phyloP scores from a whole-genome alignment of 2,888 invertebrate species.

The Vanessa cardui region DNA sequence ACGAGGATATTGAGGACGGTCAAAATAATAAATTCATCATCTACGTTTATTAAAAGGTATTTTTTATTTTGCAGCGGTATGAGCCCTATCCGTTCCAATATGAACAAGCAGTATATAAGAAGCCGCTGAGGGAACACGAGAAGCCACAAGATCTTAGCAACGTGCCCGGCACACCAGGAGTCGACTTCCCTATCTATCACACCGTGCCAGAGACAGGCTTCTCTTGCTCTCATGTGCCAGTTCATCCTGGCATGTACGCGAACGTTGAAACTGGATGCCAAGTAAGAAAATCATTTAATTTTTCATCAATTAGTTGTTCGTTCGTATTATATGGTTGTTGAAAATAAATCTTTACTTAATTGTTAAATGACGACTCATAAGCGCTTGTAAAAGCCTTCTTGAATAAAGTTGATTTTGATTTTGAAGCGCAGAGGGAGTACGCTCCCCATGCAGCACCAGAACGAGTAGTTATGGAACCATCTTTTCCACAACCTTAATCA shows the following conservation, averaged over 20 bases:
- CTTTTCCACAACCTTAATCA: too few species aligned
- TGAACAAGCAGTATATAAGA: slow-evolving; percentile 63
- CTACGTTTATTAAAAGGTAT: background rate
- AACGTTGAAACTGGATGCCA: slow-evolving; percentile 94
- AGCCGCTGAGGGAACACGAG: slow-evolving; percentile 82
- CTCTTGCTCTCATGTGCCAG: slow-evolving; percentile 90
- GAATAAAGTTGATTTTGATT: too few species aligned
- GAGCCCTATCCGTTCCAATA: slow-evolving; percentile 64
- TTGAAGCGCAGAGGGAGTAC: too few species aligned
- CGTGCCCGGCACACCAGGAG: slow-evolving; percentile 90
- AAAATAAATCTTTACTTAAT: too few species aligned
- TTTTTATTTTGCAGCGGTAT: slow-evolving; percentile 58
- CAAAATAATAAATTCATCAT: too few species aligned
- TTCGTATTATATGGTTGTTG: too few species aligned
- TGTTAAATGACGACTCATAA: too few species aligned
- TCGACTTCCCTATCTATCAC: slow-evolving; percentile 92
- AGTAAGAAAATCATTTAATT: slow-evolving; percentile 65
- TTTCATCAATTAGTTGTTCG: too few species aligned
- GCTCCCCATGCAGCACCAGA: too few species aligned
- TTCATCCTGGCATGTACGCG: slow-evolving; percentile 94
- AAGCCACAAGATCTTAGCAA: slow-evolving; percentile 90
- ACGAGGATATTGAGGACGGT: too few species aligned
- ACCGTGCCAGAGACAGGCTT: slow-evolving; percentile 90
- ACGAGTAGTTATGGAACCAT: too few species aligned
- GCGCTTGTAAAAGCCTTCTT: too few species aligned